Evolutionary conservation across 2,113 vertebrate genomes (phyloP).

Genomic region (Nothobranchius furzeri): DNA sequence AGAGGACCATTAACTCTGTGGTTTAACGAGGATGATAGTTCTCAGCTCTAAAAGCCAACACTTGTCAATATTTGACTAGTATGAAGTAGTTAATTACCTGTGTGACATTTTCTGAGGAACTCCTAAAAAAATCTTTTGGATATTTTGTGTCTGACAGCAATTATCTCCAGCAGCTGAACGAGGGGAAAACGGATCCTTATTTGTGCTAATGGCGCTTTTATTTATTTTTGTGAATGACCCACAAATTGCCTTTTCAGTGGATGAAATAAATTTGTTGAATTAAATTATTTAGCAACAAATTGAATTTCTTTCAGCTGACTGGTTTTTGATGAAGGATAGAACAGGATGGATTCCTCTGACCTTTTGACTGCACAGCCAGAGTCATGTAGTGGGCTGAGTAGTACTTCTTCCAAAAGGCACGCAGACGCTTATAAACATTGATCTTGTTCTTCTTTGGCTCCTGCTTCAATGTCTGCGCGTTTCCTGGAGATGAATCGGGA

Average conservation of each 20-base stretch:
- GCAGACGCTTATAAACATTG: slow-evolving; percentile 88
- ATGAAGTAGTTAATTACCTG: slow-evolving; percentile 47
- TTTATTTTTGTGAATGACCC: slow-evolving; percentile 34
- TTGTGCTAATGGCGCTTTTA: slow-evolving; percentile 44
- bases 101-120: slow-evolving; percentile 46
- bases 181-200: slow-evolving; percentile 36
- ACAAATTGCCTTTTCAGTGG: slow-evolving; percentile 42
- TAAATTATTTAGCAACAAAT: slow-evolving; percentile 14
- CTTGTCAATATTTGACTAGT: slow-evolving; percentile 35
- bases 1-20: slow-evolving; percentile 10
- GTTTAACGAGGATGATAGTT: slow-evolving; percentile 17
- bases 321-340: slow-evolving; percentile 15
- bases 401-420: slow-evolving; percentile 91
- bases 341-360: slow-evolving; percentile 67
- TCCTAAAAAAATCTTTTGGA: slow-evolving; percentile 23
- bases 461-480: slow-evolving; percentile 92
- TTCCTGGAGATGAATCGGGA: slow-evolving; percentile 79
- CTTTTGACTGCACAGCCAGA: slow-evolving; percentile 95
- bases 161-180: slow-evolving; percentile 49
- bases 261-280: slow-evolving; percentile 8
- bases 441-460: slow-evolving; percentile 89
- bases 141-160: slow-evolving; percentile 28
- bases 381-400: slow-evolving; percentile 99
- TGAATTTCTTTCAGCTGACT: slow-evolving; percentile 16
- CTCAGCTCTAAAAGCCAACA: slow-evolving; percentile 48